Base-by-base conservation (phyloP, 2,888 invertebrate species). In the Hydraecia micacea region DNA sequence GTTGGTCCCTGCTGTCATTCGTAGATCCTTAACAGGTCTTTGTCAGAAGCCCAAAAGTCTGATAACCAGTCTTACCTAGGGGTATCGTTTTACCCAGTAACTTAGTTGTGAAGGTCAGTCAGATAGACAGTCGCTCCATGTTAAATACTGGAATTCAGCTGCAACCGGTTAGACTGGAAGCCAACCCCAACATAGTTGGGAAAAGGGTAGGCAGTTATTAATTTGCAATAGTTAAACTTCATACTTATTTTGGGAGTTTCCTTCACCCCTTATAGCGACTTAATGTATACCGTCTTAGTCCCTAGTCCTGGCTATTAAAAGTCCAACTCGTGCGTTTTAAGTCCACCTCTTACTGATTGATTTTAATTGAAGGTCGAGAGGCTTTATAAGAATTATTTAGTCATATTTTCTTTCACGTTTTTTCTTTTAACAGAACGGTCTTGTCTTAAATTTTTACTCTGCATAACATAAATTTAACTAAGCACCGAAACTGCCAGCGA, bases 401-500 rank as follows among this genome's bases (percentile, higher is more conserved):
- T 13, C 3, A 39, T 39, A 2, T 60, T 69, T 68, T 58, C 9
- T 25, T 25, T 28, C 7, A 58, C 32, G 46, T 36, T 18, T 60
- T 28, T 42, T 66, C 32, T 60, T 60, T 39, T 46, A 42, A n/a
- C 81, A 25, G 7, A 18, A 15, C 39, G 66, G 9, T 52, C 52
- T 67, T 67, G 32, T 55, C 15, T 55, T n/a, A 83, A 67, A 58
- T 70, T 79, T 52, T 70, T 66, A 73, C 39, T 62, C 42, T 21
- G 9, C 70, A 42, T 67, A 52, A 78, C 65, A 80, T 81, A 80
- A 80, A 81, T 85, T 80, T 69, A 36, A 52, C 36, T 73, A 58
- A 81, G 65, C 81, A 71, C 74, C 65, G 55, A 70, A 85, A 81
- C 52, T 60, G 69, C 60, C 49, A 68, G 86, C 75, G 21, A 71